phyloP scores from a whole-genome alignment of 2,797 vertebrate species.

The Chelmon rostratus region DNA sequence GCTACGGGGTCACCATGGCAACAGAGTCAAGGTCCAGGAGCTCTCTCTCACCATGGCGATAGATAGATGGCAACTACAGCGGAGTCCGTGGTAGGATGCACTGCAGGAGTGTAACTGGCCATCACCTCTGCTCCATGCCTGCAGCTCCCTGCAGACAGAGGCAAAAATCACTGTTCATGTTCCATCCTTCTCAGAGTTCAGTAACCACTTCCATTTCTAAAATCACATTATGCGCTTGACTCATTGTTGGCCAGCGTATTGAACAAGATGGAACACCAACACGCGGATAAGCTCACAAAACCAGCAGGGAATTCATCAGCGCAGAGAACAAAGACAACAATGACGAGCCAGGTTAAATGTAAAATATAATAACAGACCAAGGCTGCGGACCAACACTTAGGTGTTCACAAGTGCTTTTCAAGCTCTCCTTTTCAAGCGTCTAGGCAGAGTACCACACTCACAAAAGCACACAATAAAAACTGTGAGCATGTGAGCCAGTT shows the following conservation, averaged over 20 bases:
- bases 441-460: neutral
- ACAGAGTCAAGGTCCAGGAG: conserved; percentile 71
- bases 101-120: conserved; percentile 43
- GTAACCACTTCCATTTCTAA: neutral
- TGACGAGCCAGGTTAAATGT: neutral
- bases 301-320: neutral
- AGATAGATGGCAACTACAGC: conserved; percentile 44
- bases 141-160: conserved; percentile 49
- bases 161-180: neutral
- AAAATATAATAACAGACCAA: neutral
- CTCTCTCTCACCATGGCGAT: conserved; percentile 63
- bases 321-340: neutral
- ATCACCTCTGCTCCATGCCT: conserved; percentile 77
- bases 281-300: neutral
- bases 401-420: neutral
- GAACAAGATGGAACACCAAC: neutral
- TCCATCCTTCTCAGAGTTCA: neutral
- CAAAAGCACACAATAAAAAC: neutral
- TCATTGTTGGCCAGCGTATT: neutral
- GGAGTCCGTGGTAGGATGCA: conserved; percentile 44
- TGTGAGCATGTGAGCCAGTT: no score
- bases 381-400: neutral
- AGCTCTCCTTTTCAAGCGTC: neutral
- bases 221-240: neutral
- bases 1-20: conserved; percentile 80